Percentiles rank a stretch among this genome's conserved stretches.
These are phyloP conservation scores for Palythoa grandiflora DNA, from an alignment of 92 coral and sea anemone species.

Conservation along the genomic window DNA sequence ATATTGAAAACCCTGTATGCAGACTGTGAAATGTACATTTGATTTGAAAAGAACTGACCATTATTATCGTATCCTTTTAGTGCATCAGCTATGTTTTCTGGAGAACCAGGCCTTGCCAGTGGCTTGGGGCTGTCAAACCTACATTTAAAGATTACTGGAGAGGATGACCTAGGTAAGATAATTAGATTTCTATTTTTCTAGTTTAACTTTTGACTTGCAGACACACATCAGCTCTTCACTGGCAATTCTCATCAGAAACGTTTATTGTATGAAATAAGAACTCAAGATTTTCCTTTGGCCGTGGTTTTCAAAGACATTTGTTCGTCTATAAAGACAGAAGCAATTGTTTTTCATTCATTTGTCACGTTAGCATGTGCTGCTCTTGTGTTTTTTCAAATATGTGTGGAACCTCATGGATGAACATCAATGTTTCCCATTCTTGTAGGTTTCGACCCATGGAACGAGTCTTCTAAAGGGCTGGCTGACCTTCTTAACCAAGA, in stretches of 20 bases:
- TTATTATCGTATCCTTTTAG: constrained; percentile 19
- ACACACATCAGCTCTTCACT: no score
- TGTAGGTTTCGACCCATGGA: constrained; percentile 97
- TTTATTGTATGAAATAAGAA: no score
- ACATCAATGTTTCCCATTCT: not conserved
- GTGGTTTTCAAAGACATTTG: no score
- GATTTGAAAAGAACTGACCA: not conserved
- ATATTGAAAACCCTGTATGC: no score
- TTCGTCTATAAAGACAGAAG: no score
- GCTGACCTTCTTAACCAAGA: constrained; percentile 95
- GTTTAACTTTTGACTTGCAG: no score
- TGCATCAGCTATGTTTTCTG: constrained; percentile 41
- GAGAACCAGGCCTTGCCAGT: constrained; percentile 61
- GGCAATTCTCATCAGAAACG: no score
- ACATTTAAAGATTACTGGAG: constrained; percentile 83
- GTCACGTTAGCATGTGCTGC: no score
- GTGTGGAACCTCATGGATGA: not conserved
- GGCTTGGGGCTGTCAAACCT: constrained; percentile 92
- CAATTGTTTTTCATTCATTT: no score
- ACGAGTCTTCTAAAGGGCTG: constrained; percentile 93
- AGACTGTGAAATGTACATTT: not conserved
- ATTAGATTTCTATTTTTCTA: no score
- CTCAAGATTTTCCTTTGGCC: no score
- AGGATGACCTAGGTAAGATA: constrained; percentile 90
- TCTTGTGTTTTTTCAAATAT: no score